Base-by-base conservation (phyloP, 2,113 vertebrate species). In the Dasyornis broadbenti region DNA sequence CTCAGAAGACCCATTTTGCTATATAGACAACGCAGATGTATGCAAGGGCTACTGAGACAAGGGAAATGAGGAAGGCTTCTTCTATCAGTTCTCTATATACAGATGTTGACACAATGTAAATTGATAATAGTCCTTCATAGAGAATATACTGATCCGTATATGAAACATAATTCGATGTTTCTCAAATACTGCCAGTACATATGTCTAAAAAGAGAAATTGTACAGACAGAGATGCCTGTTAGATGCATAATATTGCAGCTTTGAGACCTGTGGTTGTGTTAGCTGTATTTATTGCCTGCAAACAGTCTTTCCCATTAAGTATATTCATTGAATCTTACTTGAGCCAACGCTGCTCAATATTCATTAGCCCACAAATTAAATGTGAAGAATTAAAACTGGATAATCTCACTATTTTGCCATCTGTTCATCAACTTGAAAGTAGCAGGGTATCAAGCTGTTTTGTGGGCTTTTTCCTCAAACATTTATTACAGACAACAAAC, bases 281-380 rank as follows among this genome's bases (percentile, higher is more conserved):
- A 85, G 44, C 13, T 77, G 30, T 86, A 61, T 70, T 87, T 91
- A 69, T 22, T 59, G 22, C 27, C 75, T 47, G 28, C 28, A 82
- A 87, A 8, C 22, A 72, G 24, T n/a, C 89, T 73, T 92, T 77
- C 39, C 60, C 3, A 1, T 54, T 75, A 71, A 89, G 24, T 52
- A 71, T 68, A 82, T 66, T 87, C 81, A 54, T 68, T 80, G 63
- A 57, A 72, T 69, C 42, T 85, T 87, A 45, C 45, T 82, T 6
- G 2, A 91, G 87, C 66, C 84, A 94, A 70, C 35, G 7, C 14
- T 85, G 63, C 39, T 91, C 70, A 73, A 26, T 92, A 92, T 85
- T 94, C 59, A 90, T 88, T 82, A 87, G 42, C 26, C 52, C 87
- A 86, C 35, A 90, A 95, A 95, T 90, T 85, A 95, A 95, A 92